Evolutionary conservation across 2,797 vertebrate genomes (phyloP), one percentile per base, ranked within the genome.

Genomic region (Sandelia bainsii): DNA sequence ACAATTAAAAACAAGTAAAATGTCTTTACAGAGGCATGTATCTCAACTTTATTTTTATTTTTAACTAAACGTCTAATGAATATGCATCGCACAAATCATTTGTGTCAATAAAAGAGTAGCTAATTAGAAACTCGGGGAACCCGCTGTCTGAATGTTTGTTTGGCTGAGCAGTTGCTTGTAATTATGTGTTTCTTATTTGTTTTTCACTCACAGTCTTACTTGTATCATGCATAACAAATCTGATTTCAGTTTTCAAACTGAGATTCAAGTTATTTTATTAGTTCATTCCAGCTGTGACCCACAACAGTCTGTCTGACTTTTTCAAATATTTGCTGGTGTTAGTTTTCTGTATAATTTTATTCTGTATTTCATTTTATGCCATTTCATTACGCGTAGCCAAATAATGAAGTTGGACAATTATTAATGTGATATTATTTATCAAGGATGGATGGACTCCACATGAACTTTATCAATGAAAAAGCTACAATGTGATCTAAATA

Each of bases 131-230:
- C 3, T 59, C 34, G 22, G 8, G 12, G 6, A 11, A 12, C 25
- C 16, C 1, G 16, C 53, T 13, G 11, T 44, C 49, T 53, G 23
- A 6, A 6, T 3, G 46, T 23, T 46, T 27, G 9, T 49, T 69
- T 49, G 59, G 17, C 57, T 45, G 45, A 69, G 62, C 62, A 48
- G 42, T 34, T 17, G 12, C 9, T 42, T 44, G 13, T 52, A 8
- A 6, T 14, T 45, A 50, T 53, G 45, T 17, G 25, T 58, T 50
- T 42, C 6, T 27, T 25, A 2, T 52, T 68, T 50, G 23, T 61
- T 23, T 19, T 45, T 45, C 42, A n/a, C 2, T 37, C 8, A 17
- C 45, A n/a, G 34, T 17, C 34, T 13, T n/a, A 12, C 1, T 46
- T 16, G 14, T 27, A 7, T 27, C 2, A 22, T 10, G 4, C 45